Conservation (phyloP, 2,113 vertebrate species). For the Pseudorhombus dupliciocellatus region DNA sequence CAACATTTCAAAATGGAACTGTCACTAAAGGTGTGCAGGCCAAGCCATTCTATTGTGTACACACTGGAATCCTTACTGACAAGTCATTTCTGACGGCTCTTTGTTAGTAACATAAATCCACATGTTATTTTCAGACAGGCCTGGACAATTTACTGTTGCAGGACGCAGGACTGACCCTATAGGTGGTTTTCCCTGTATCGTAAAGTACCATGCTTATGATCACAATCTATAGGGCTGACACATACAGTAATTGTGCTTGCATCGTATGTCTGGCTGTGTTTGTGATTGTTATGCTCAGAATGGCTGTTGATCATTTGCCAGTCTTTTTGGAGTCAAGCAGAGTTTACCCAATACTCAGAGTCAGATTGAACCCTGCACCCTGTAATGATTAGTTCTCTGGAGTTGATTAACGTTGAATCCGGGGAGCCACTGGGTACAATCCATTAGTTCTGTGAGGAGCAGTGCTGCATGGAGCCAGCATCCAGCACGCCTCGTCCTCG, state of each 20-base stretch:
- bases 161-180: constrained; percentile 31
- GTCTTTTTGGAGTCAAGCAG: constrained; percentile 28
- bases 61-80: background rate
- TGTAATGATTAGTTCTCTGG: constrained; percentile 29
- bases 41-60: constrained; percentile 15
- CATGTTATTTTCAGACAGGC: constrained; percentile 62
- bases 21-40: constrained; percentile 59
- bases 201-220: constrained; percentile 26
- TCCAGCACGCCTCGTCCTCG: background rate
- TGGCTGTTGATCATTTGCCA: constrained; percentile 33
- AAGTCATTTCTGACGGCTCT: constrained; percentile 36
- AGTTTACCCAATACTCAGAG: constrained; percentile 35
- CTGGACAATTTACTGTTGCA: constrained; percentile 57
- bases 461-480: background rate
- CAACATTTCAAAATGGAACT: constrained; percentile 59
- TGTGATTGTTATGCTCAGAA: constrained; percentile 31
- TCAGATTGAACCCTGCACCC: constrained; percentile 31
- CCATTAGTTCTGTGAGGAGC: background rate
- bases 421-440: background rate
- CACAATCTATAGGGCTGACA: constrained; percentile 1
- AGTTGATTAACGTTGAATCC: constrained; percentile 25
- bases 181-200: constrained; percentile 7
- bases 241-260: background rate
- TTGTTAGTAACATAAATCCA: constrained; percentile 68
- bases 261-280: constrained; percentile 15